Evolutionary conservation across 2,113 vertebrate genomes (phyloP).

Genomic region (Podarcis cretensis): DNA sequence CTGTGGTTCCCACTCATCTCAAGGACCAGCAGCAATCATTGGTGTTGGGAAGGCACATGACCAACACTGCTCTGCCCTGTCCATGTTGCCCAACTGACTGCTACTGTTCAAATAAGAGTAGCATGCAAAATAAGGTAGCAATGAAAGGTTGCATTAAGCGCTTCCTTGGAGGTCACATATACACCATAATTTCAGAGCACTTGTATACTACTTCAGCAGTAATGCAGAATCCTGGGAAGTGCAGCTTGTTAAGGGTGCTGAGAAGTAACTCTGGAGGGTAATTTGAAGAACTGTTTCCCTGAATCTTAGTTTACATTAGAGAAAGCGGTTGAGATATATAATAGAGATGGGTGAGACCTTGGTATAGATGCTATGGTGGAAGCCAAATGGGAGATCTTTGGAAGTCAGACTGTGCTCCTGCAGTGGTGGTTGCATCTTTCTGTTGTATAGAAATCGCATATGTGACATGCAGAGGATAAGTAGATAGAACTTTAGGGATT

Average conservation of each 20-base stretch:
- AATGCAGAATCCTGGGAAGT: too few relatives aligned
- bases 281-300: not conserved
- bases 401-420: not conserved
- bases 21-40: too few relatives aligned
- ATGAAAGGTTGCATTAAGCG: not conserved
- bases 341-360: not conserved
- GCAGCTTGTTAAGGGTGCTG: too few relatives aligned
- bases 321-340: not conserved
- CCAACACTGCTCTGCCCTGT: not conserved
- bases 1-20: too few relatives aligned
- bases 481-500: not conserved
- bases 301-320: not conserved
- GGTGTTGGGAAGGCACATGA: too few relatives aligned
- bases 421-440: not conserved
- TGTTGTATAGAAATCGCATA: not conserved
- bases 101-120: not conserved
- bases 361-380: not conserved
- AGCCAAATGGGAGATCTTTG: not conserved
- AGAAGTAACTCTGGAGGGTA: not conserved
- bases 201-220: too few relatives aligned
- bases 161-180: not conserved
- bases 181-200: too few relatives aligned
- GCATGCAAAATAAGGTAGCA: not conserved
- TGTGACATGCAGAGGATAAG: not conserved
- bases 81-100: not conserved